Base-by-base conservation (phyloP, 2,113 vertebrate species). In the Nothobranchius kuhntae region DNA sequence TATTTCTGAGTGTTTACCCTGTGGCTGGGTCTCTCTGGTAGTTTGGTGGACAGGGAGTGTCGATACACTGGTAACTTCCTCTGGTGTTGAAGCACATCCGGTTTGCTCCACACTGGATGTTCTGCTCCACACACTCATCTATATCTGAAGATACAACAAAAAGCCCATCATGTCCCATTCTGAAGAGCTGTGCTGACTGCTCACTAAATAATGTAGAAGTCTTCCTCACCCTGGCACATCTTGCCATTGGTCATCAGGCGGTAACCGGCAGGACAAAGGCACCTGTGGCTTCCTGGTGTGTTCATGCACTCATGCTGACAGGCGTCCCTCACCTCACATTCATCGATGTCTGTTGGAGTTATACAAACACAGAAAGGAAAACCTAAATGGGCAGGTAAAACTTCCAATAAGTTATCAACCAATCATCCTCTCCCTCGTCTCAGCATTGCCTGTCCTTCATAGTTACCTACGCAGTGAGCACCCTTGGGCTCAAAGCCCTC, bases 301-400 rank as follows among this genome's bases (percentile, higher is more conserved):
- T 99, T 99, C 76, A 94, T 91, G 88, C 98, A 99, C 67, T 98
- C 96, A 0, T 99, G 98, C 83, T 99, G 96, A 77, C 98, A 99
- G 1, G 73, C 64, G 15, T 96, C 94, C 71, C 92, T 94, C 71
- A 90, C 92, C 82, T 97, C 95, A 91, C 98, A 99, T 82, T 99
- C 98, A 64, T 99, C 94, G 7, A 99, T 94, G 85, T 99, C 98
- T 99, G 92, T 65, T 4, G 57, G 50, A 38, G 24, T 44, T 24
- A 75, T 35, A 74, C 17, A 75, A 44, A 80, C 4, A 73, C 10
- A 73, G 30, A 30, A 30, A 30, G 30, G 2, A 30, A 21, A 26
- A 73, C 2, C 60, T 1, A 58, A 17, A 55, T 38, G 9, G 1
- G 24, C 55, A 13, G 13, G 13, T 4, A 42, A 8, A 13, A 1